Conservation (phyloP, 2,888 invertebrate genomes). For the Drosophila picticornis region DNA sequence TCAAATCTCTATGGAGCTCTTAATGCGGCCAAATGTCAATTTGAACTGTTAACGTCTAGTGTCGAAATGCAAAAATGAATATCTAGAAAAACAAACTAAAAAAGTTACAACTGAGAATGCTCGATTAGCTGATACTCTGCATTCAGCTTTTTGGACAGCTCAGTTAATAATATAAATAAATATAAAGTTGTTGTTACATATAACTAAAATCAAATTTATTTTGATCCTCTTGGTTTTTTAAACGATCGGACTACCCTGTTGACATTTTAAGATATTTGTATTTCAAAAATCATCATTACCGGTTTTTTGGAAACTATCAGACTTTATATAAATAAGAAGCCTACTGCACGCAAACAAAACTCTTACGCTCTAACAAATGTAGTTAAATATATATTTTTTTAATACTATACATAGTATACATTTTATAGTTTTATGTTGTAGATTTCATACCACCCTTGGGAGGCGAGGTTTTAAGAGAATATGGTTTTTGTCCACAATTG, state of each 20-base stretch:
- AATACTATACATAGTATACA: background rate
- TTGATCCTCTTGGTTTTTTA: background rate
- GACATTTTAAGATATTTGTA: background rate
- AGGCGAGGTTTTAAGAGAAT: slow-evolving; percentile 14
- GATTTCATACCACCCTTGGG: background rate
- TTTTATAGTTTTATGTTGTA: background rate
- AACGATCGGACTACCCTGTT: background rate
- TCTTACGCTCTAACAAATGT: background rate
- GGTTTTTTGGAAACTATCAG: background rate
- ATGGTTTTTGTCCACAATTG: slow-evolving; percentile 19
- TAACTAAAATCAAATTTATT: background rate
- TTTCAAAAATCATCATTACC: too few relatives aligned
- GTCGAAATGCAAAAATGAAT: slow-evolving; percentile 34
- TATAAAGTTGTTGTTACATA: too few relatives aligned
- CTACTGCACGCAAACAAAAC: background rate
- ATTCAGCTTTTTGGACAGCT: background rate
- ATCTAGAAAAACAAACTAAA: slow-evolving; percentile 10
- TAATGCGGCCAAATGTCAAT: slow-evolving; percentile 44
- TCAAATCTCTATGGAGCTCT: slow-evolving; percentile 36
- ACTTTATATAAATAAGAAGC: background rate
- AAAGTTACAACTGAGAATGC: background rate
- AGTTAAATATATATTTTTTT: background rate
- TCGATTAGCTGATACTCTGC: slow-evolving; percentile 3
- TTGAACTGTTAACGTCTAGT: slow-evolving; percentile 35
- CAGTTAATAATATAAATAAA: too few relatives aligned